Conservation (phyloP, 2,113 vertebrate species). For the Crocuta crocuta region DNA sequence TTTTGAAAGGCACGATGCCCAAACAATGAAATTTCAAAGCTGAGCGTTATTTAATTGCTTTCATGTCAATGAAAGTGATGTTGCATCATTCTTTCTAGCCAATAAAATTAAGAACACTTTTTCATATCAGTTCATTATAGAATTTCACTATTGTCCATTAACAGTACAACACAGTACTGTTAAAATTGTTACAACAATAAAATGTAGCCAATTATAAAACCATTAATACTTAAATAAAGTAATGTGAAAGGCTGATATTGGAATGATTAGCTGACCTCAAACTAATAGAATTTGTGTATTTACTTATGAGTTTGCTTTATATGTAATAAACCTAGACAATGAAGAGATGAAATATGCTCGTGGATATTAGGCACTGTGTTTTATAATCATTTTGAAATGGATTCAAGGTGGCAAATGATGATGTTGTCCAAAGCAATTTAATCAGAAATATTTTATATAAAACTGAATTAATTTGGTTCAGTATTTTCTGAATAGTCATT, state of each 20-base stretch:
- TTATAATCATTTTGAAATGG: slow-evolving; percentile 3
- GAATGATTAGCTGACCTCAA: neutral
- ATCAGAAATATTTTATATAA: neutral
- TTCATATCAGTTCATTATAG: neutral
- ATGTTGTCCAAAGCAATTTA: neutral
- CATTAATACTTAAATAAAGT: neutral
- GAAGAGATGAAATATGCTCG: neutral
- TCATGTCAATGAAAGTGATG: neutral
- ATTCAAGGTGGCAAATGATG: slow-evolving; percentile 9
- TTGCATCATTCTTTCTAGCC: neutral
- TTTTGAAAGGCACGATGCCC: neutral
- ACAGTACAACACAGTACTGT: neutral
- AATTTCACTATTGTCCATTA: neutral
- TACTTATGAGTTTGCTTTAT: neutral
- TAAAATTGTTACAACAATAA: neutral
- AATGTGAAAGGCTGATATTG: neutral
- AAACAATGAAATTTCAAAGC: slow-evolving; percentile 4
- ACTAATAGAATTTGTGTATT: neutral
- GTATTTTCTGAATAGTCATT: neutral
- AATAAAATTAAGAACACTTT: neutral
- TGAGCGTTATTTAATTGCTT: neutral
- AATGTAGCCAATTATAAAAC: neutral
- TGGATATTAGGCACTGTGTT: neutral
- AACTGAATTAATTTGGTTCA: slow-evolving; percentile 40
- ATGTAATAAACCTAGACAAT: neutral